Evolutionary conservation across 2,888 invertebrate genomes (phyloP).

Genomic region (Clepsis dumicolana): DNA sequence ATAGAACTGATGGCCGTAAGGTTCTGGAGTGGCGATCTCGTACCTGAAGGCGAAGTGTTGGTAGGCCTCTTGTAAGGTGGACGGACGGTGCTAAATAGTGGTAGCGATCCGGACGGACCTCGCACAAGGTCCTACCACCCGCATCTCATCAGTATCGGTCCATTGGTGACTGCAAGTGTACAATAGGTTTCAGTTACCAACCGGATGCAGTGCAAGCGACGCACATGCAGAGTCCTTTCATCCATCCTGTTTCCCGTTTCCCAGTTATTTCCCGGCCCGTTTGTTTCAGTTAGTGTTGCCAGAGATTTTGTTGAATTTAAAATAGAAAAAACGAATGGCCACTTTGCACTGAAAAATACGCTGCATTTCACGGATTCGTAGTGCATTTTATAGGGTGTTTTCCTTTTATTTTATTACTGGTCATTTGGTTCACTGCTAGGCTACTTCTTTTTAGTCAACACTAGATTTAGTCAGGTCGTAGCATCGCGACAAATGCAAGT

Average conservation of each 20-base stretch:
- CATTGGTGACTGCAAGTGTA: not conserved
- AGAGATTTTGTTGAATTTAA: conserved; percentile 42
- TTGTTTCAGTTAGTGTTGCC: conserved; percentile 56
- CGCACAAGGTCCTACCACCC: too few species aligned
- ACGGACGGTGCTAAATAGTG: too few species aligned
- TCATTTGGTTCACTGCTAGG: not conserved
- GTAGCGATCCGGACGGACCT: too few species aligned
- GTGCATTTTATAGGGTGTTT: conserved; percentile 53
- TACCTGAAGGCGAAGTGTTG: too few species aligned
- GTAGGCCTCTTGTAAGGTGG: too few species aligned
- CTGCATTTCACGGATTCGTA: conserved; percentile 42
- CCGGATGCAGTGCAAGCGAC: conserved; percentile 18
- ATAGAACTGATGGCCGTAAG: too few species aligned
- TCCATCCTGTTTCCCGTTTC: conserved; percentile 41
- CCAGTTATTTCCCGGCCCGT: conserved; percentile 54
- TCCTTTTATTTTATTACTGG: not conserved
- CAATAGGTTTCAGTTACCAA: conserved; percentile 14
- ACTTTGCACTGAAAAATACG: conserved; percentile 26
- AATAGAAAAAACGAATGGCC: conserved; percentile 27
- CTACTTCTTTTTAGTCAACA: not conserved
- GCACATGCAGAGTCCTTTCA: conserved; percentile 45
- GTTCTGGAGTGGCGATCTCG: too few species aligned
- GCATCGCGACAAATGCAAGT: not conserved
- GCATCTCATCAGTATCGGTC: not conserved
- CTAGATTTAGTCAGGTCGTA: not conserved